These are phyloP conservation scores for Nebria brevicollis DNA, from an alignment of 2,888 invertebrate species.

Conservation along the genomic window DNA sequence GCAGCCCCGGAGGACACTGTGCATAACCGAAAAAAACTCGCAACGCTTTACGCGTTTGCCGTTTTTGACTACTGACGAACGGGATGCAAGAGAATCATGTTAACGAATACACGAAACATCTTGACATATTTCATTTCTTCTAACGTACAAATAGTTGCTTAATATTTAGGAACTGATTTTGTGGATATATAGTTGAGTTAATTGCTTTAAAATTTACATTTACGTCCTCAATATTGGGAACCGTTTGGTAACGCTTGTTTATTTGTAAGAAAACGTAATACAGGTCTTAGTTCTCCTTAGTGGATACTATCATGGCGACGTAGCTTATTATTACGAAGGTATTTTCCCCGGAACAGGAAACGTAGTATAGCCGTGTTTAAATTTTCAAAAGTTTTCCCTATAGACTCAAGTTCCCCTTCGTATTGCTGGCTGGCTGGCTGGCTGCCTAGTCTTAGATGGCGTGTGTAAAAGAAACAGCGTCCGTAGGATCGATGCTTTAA, in stretches of 20 bases:
- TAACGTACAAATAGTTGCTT: no score
- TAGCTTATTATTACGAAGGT: constrained; percentile 44
- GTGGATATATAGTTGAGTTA: no score
- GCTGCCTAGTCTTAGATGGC: no score
- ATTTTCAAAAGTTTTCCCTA: constrained; percentile 45
- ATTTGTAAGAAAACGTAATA: not conserved
- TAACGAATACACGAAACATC: not conserved
- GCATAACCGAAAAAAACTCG: not conserved
- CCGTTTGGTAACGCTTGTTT: no score
- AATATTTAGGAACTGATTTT: no score
- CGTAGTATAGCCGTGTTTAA: constrained; percentile 43
- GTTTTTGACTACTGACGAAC: not conserved
- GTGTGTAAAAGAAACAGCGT: constrained; percentile 33
- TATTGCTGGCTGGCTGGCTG: not conserved
- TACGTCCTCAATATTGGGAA: no score
- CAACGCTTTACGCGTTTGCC: not conserved
- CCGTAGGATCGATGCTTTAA: constrained; percentile 41
- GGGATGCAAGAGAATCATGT: not conserved
- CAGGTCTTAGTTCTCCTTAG: not conserved
- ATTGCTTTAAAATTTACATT: no score
- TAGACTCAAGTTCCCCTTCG: constrained; percentile 36
- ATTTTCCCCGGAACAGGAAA: constrained; percentile 37
- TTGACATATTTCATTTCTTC: not conserved
- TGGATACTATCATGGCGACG: constrained; percentile 34
- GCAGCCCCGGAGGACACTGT: constrained; percentile 11